Base-by-base conservation (phyloP, 2,113 vertebrate genomes). In the Eulemur rufifrons region DNA sequence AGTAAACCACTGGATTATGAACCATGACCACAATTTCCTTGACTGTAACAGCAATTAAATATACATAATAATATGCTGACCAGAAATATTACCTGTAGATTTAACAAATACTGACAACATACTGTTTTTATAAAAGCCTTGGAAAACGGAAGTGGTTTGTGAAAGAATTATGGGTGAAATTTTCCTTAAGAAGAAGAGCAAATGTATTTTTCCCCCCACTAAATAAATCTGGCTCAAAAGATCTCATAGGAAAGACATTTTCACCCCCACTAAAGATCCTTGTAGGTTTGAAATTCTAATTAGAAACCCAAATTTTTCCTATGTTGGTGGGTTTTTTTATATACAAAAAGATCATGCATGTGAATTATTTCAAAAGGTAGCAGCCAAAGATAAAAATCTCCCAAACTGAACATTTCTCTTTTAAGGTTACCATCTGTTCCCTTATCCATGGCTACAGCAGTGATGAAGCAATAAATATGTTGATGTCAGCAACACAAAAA, bases 391-490 rank as follows among this genome's bases (percentile, higher is more conserved):
- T 82, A 80, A 93, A 89, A 88, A 86, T 89, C 83, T 94, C 66
- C 50, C 45, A 91, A 94, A 74, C 47, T 45, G 56, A 96, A 95
- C 87, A 66, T 94, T 92, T 96, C 86, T 91, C 76, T 96, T 95
- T 95, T 95, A 88, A 97, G 92, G 61, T 92, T 90, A 92, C 86
- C 97, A 89, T 96, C 91, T 95, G 86, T 82, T 93, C 47, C 47
- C 64, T 93, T 59, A 89, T 64, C 89, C 84, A 50, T 82, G 47
- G 71, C 66, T 96, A 87, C 76, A 92, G 90, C 98, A 98, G 97
- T 71, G 96, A 94, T 59, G 91, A 94, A 84, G 93, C 87, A 92
- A 91, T 32, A 81, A 97, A 97, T 97, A 98, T 18, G 77, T 94
- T 86, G 63, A 86, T 81, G 86, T 97, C 97, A 82, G 54, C 74